phyloP scores from a whole-genome alignment of 2,113 vertebrate genomes.

The Lynx canadensis region DNA sequence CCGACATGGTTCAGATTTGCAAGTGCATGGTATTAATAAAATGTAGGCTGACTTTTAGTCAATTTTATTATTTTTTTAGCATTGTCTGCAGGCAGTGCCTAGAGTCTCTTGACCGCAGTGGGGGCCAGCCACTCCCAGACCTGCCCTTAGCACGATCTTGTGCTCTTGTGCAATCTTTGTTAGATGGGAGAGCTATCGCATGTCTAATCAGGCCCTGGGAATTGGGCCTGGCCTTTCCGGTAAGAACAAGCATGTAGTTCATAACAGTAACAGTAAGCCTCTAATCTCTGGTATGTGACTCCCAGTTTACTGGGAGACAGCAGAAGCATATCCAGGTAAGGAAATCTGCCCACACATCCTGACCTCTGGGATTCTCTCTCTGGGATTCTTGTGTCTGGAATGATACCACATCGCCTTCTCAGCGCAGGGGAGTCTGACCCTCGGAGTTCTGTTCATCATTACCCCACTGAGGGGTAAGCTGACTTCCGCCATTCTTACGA shows the following conservation, averaged over 20 bases:
- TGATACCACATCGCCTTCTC: not conserved
- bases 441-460: not conserved
- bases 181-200: not conserved
- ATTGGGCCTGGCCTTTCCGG: not conserved
- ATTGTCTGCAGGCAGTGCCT: fast-evolving
- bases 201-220: not conserved
- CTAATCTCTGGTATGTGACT: not conserved
- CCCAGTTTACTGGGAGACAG: not conserved
- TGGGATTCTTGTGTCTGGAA: not conserved
- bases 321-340: not conserved
- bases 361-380: not conserved
- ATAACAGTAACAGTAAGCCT: not conserved
- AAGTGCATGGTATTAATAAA: not conserved
- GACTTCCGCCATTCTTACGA: not conserved
- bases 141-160: too few relatives aligned
- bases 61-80: not conserved
- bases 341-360: not conserved
- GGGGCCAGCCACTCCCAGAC: too few relatives aligned
- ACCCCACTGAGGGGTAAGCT: not conserved
- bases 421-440: too few relatives aligned
- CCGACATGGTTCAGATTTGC: not conserved
- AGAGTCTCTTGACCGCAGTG: not conserved
- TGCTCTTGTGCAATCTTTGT: not conserved
- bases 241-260: not conserved
- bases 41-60: not conserved